Base-by-base conservation (phyloP, 2,797 vertebrate genomes). In the Hephaestus fuliginosus region DNA sequence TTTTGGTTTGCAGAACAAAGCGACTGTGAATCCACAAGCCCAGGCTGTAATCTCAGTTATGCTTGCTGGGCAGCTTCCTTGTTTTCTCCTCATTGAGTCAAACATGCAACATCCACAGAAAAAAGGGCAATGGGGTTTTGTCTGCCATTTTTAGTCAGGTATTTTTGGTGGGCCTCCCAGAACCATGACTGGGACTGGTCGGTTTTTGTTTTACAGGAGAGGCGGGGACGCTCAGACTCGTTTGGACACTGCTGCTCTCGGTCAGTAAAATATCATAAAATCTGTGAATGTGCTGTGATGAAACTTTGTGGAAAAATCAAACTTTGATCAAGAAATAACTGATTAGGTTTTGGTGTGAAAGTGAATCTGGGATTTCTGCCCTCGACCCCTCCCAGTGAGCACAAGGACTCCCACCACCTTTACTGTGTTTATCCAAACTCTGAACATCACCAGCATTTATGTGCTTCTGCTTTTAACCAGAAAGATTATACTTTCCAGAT, bases 1-100 rank as follows among this genome's bases (percentile, higher is more conserved):
- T 84, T 81, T 76, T 67, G 61, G 70, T 91, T 80, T 55, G 5
- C 51, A 80, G 84, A 92, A 92, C 90, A 92, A 91, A 92, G 88
- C 63, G 44, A 36, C 65, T n/a, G 64, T 55, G 83, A 82, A 82
- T 73, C 55, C 88, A 88, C 91, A 85, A 83, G 43, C 75, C 49
- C 75, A 71, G 87, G 84, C 88, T 91, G 90, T 92, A 91, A 93
- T 93, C 91, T 89, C 76, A 63, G 53, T 70, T 83, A 49, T 91
- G 92, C 83, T 88, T 84, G 89, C 76, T 17, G 86, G 53, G 91
- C 92, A 90, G 75, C 87, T 94, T 90, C 80, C 88, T 83, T 86
- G 90, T 90, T 91, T 85, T 83, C 86, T 78, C 64, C 48, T 74
- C 84, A 70, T 51, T 22, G 75, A 89, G 74, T 73, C 81, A 87